Conservation (phyloP, 2,797 vertebrate genomes). For the Coccyzus lansbergi region DNA sequence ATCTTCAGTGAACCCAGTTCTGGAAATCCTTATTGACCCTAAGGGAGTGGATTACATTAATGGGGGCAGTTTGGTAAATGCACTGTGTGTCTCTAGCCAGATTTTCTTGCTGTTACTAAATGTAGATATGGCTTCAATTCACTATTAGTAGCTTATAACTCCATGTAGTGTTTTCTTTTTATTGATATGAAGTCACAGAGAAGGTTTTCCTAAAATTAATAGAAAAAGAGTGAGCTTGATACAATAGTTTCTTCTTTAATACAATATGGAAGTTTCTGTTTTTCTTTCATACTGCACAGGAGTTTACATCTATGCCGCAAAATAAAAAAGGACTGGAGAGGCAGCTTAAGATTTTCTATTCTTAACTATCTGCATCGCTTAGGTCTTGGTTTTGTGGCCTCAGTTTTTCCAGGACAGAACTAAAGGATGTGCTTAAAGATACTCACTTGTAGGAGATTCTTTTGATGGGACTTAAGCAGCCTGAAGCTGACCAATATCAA, state of each 20-base stretch:
- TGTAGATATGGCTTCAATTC: not conserved
- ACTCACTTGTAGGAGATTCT: not conserved
- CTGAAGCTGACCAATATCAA: not conserved
- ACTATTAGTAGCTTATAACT: not conserved
- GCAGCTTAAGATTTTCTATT: not conserved
- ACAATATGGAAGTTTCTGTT: not conserved
- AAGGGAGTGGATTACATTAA: not conserved
- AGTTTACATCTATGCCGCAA: not conserved
- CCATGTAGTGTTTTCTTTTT: not conserved
- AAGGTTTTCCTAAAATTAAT: not conserved
- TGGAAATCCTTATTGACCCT: not conserved
- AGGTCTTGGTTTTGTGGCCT: not conserved
- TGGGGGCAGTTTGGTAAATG: not conserved
- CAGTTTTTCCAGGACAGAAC: not conserved
- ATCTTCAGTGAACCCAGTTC: not conserved
- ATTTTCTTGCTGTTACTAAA: not conserved
- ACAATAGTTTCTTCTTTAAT: not conserved
- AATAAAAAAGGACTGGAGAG: not conserved
- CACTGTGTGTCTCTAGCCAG: not conserved
- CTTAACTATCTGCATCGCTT: not conserved
- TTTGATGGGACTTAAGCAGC: not conserved
- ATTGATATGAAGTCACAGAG: not conserved
- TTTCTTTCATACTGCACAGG: not conserved
- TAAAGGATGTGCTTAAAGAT: not conserved
- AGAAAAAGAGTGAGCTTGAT: not conserved